Base-by-base conservation (phyloP, 1,140 invertebrate genomes). In the Calycopis cecrops region DNA sequence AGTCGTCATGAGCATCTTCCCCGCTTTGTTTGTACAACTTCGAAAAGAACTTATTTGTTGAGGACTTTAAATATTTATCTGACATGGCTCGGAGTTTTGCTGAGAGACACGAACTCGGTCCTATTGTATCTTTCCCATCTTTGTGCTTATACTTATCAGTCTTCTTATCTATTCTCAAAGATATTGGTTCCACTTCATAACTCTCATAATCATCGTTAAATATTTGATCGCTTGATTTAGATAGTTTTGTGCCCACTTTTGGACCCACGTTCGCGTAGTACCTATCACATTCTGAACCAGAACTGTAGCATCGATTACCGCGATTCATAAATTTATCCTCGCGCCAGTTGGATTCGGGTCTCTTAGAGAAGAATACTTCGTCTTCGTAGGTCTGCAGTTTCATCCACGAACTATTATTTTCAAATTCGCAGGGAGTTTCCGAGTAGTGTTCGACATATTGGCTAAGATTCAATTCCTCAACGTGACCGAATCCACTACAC, bases 21-120 rank as follows among this genome's bases (percentile, higher is more conserved):
- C 71, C 75, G 40, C 69, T 74, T 63, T 80, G 80, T 69, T 89
- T 91, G 62, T 93, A 93, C 34, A 93, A 85, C 77, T 93, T 93
- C 2, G 91, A 92, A 37, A 93, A 88, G 65, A 93, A 88, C 81
- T 86, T 90, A 62, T 90, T 93, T 8, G 92, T 92, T 0, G 92
- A 92, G 49, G 90, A 91, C 69, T 92, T 92, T 2, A 93, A 69
- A 71, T 92, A 92, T 74, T 89, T 90, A 68, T 93, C 92, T 12
- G 92, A 93, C 89, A 93, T 93, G 6, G 92, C 92, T 52, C 90
- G 88, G 48, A 94, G 79, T 79, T 93, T 93, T 6, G 92, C 91
- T 0, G 92, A 90, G 14, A 94, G 75, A 80, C 92, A 93, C 1
- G 91, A 90, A 48, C 90, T 88, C 9, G 86, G 87, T 14, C 88